Conservation (phyloP, 2,888 invertebrate species). For the Chydorus sphaericus region DNA sequence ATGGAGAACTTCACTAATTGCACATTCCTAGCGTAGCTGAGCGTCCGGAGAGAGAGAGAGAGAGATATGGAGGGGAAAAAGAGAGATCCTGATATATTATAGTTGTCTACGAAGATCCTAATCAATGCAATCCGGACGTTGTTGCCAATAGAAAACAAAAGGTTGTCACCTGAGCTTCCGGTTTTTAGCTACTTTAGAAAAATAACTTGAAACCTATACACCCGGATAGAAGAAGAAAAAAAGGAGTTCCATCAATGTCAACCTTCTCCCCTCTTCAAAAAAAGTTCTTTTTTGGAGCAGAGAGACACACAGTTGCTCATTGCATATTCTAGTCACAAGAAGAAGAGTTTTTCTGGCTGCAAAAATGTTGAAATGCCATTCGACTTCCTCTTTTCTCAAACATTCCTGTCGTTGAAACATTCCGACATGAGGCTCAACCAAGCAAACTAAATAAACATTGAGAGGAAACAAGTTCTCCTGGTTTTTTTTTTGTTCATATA, state of each 20-base stretch:
- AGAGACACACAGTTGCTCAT: background rate
- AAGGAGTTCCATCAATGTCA: conserved; percentile 9
- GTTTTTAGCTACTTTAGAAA: background rate
- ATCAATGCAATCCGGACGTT: too few relatives aligned
- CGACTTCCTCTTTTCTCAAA: too few relatives aligned
- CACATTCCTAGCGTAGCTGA: conserved; percentile 85
- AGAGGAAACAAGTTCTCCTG: too few relatives aligned
- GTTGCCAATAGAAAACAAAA: background rate
- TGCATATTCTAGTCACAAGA: background rate
- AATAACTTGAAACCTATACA: background rate
- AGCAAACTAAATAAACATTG: too few relatives aligned
- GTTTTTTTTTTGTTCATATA: too few relatives aligned
- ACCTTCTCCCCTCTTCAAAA: background rate
- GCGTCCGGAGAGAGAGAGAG: conserved; percentile 8
- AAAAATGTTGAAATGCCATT: too few relatives aligned
- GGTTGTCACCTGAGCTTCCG: background rate
- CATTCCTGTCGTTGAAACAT: too few relatives aligned
- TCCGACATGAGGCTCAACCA: too few relatives aligned
- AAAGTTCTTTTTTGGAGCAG: background rate
- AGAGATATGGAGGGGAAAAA: conserved; percentile 5
- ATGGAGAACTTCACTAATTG: conserved; percentile 60
- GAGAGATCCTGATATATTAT: too few relatives aligned
- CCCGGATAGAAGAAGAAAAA: background rate
- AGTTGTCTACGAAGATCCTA: too few relatives aligned
- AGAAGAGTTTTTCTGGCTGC: too few relatives aligned